A percentile compares a stretch with the other conserved stretches of the same genome.
phyloP scores from a whole-genome alignment of 2,888 invertebrate genomes.

The Linnaemya vulpina region DNA sequence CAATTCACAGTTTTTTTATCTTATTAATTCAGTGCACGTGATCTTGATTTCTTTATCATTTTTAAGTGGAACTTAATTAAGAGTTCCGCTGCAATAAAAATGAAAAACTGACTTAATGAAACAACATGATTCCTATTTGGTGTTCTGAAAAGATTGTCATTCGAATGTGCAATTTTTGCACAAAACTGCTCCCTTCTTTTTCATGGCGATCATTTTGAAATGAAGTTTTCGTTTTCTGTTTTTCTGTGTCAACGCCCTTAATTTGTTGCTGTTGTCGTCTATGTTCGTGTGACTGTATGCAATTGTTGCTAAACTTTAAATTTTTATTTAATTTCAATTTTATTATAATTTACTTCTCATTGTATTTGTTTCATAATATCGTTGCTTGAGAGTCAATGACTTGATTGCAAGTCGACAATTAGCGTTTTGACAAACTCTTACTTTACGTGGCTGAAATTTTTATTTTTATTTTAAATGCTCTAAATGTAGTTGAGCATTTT shows the following conservation, averaged over 20 bases:
- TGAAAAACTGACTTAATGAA: not conserved
- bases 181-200: slow-evolving; percentile 54
- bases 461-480: slow-evolving; percentile 18
- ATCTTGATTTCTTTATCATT: not conserved
- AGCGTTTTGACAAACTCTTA: slow-evolving; percentile 68
- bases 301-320: slow-evolving; percentile 30
- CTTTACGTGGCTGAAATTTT: slow-evolving; percentile 41
- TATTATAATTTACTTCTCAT: slow-evolving; percentile 27
- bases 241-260: slow-evolving; percentile 59
- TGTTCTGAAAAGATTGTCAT: not conserved
- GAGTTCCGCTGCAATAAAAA: not conserved
- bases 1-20: too few relatives aligned
- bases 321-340: slow-evolving; percentile 53
- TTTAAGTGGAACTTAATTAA: not conserved
- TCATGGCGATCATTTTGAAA: slow-evolving; percentile 5
- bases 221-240: not conserved
- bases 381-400: slow-evolving; percentile 59
- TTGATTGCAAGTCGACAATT: slow-evolving; percentile 65
- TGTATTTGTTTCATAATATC: slow-evolving; percentile 3
- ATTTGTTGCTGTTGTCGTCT: slow-evolving; percentile 6
- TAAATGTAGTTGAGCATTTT: slow-evolving; percentile 21
- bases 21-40: too few relatives aligned
- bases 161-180: slow-evolving; percentile 26
- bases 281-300: not conserved
- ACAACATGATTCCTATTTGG: slow-evolving; percentile 2